phyloP scores from a whole-genome alignment of 2,797 vertebrate species.

The Triplophysa yarkandensis region DNA sequence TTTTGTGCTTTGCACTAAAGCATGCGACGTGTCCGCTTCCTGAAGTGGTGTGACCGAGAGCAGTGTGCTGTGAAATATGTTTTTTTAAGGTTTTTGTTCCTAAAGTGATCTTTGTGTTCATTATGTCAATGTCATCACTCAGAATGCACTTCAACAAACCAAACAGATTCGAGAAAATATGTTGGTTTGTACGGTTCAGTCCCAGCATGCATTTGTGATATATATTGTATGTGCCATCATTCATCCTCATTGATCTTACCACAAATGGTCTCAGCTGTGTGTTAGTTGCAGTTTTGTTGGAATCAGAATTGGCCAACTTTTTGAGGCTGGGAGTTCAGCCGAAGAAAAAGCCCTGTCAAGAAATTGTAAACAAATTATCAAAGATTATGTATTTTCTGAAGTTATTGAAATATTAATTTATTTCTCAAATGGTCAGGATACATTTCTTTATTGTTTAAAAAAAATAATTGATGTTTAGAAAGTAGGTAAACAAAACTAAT shows the following conservation, averaged over 20 bases:
- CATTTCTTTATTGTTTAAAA: too few relatives aligned
- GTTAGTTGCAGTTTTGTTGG: too few relatives aligned
- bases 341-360: too few relatives aligned
- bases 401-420: too few relatives aligned
- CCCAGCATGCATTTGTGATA: slow-evolving; percentile 18
- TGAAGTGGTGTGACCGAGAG: slow-evolving; percentile 18
- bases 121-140: not conserved
- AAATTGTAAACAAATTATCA: too few relatives aligned
- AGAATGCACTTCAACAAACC: slow-evolving; percentile 2
- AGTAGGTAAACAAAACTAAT: too few relatives aligned
- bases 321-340: not conserved
- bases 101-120: not conserved
- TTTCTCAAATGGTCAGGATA: too few relatives aligned
- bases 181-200: slow-evolving; percentile 6
- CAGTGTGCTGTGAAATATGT: not conserved
- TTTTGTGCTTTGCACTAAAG: slow-evolving; percentile 42
- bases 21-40: slow-evolving; percentile 11
- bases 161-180: not conserved
- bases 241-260: slow-evolving; percentile 1
- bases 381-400: too few relatives aligned
- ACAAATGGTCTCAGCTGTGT: slow-evolving; percentile 28
- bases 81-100: not conserved
- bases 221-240: not conserved
- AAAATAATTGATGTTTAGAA: too few relatives aligned
- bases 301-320: not conserved